Evolutionary conservation across 1,140 invertebrate genomes (phyloP).

Genomic region (Phymorhynchus buccinoides): DNA sequence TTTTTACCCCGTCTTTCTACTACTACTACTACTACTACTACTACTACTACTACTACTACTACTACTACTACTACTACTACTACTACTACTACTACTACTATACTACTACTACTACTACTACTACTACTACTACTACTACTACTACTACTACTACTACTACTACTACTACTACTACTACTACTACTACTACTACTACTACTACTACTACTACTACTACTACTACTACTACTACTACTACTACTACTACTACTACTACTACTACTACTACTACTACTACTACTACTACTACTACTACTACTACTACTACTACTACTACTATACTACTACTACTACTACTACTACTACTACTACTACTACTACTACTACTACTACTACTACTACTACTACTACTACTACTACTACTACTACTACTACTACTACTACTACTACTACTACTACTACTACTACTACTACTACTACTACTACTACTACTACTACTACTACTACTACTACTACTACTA

Average conservation of each 20-base stretch:
- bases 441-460: slow-evolving; percentile 27
- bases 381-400: too few relatives aligned
- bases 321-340: too few relatives aligned
- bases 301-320: too few relatives aligned
- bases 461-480: slow-evolving; percentile 30
- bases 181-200: slow-evolving; percentile 44
- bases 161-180: slow-evolving; percentile 44
- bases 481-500: slow-evolving; percentile 35
- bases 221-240: slow-evolving; percentile 43
- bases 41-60: slow-evolving; percentile 47
- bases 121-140: slow-evolving; percentile 42
- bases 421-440: slow-evolving; percentile 32
- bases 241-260: slow-evolving; percentile 46
- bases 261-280: slow-evolving; percentile 43
- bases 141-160: slow-evolving; percentile 40
- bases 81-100: slow-evolving; percentile 36
- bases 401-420: slow-evolving; percentile 34
- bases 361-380: slow-evolving; percentile 46
- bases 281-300: slow-evolving; percentile 42
- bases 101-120: too few relatives aligned
- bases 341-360: slow-evolving; percentile 41
- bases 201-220: slow-evolving; percentile 43
- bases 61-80: slow-evolving; percentile 37
- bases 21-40: slow-evolving; percentile 45
- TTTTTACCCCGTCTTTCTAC: too few relatives aligned